Percentiles rank a stretch among this genome's conserved stretches.
Evolutionary conservation across 2,888 invertebrate genomes (phyloP).

Genomic region (Rotaria magnacalcarata): DNA sequence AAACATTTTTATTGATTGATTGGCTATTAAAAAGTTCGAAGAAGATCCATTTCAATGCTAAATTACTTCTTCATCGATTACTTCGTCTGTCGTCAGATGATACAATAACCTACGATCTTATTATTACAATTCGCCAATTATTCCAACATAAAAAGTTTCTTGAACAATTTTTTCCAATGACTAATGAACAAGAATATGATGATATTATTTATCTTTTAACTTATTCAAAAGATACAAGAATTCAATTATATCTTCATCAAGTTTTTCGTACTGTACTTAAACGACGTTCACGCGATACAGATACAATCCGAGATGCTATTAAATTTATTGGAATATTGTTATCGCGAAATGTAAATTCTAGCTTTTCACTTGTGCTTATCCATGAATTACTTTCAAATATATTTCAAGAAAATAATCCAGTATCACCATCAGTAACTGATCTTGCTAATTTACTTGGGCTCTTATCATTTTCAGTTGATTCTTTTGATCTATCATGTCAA

Average conservation of each 20-base stretch:
- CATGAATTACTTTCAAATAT: background rate
- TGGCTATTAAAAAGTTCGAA: background rate
- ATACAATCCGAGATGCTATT: background rate
- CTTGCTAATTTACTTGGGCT: background rate
- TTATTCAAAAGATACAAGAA: background rate
- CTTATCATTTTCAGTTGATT: background rate
- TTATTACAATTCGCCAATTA: background rate
- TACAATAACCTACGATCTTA: background rate
- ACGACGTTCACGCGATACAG: background rate
- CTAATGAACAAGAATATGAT: background rate
- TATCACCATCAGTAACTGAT: background rate
- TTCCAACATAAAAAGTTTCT: background rate
- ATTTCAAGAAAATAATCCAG: background rate
- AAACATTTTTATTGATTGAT: background rate
- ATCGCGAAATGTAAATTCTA: background rate
- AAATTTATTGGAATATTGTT: background rate
- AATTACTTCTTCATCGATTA: conserved; percentile 4
- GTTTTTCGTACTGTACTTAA: background rate
- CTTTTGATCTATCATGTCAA: background rate
- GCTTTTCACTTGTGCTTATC: background rate
- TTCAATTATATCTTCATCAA: conserved; percentile 8
- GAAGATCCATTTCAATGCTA: background rate
- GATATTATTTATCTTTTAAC: conserved; percentile 1
- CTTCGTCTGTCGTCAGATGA: background rate
- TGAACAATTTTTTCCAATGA: conserved; percentile 10